Conservation (phyloP, 2,888 invertebrate genomes). For the Leptothorax acervorum region DNA sequence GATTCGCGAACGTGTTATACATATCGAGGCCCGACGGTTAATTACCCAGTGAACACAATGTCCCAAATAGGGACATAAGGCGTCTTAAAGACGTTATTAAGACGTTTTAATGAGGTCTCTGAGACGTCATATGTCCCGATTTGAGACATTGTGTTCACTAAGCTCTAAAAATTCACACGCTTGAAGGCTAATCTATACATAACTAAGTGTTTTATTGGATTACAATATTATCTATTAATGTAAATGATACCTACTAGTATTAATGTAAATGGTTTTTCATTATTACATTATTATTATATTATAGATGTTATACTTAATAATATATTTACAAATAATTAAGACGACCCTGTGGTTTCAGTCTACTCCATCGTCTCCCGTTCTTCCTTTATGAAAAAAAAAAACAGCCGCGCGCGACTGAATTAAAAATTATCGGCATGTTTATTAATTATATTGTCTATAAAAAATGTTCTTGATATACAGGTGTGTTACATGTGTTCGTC, state of each 20-base stretch:
- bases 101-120: too few relatives aligned
- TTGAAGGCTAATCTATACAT: constrained; percentile 79
- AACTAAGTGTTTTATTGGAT: constrained; percentile 81
- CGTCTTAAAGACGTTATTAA: too few relatives aligned
- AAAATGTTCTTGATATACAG: not conserved
- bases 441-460: not conserved
- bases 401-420: not conserved
- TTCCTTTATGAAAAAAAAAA: not conserved
- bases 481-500: not conserved
- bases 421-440: not conserved
- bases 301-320: constrained; percentile 83
- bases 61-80: too few relatives aligned
- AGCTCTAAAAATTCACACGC: constrained; percentile 66
- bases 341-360: constrained; percentile 72
- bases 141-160: constrained; percentile 24
- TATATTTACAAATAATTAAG: constrained; percentile 84
- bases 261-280: constrained; percentile 84
- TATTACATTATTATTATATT: constrained; percentile 84
- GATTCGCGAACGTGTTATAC: not conserved
- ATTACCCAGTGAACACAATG: too few relatives aligned
- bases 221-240: constrained; percentile 74
- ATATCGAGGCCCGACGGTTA: too few relatives aligned
- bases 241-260: constrained; percentile 81
- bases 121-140: too few relatives aligned
- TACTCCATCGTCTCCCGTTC: constrained; percentile 2